Conservation (phyloP, 2,797 vertebrate genomes). For the Schizopygopsis malacanthus region DNA sequence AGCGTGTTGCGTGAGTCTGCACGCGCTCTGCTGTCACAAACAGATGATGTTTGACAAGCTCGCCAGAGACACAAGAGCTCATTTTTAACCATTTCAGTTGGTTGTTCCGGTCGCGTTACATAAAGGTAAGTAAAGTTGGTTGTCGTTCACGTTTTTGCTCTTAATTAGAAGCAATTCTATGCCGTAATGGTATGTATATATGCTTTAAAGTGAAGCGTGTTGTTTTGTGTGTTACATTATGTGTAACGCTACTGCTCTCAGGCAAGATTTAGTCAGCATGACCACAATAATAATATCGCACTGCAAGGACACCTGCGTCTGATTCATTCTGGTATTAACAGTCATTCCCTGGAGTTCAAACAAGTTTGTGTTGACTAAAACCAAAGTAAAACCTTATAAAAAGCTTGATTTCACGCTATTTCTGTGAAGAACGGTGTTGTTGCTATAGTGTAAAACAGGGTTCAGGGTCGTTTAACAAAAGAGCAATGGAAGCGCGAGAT, state of each 20-base stretch:
- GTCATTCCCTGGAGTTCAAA: background rate
- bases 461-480: background rate
- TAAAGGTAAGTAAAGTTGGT: slow-evolving; percentile 20
- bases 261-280: background rate
- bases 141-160: background rate
- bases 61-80: background rate
- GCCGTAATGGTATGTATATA: background rate
- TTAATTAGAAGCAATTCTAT: background rate
- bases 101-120: background rate
- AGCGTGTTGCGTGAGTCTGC: slow-evolving; percentile 36
- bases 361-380: slow-evolving; percentile 4
- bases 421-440: background rate
- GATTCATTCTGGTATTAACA: background rate
- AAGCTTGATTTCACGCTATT: background rate
- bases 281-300: background rate
- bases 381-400: background rate
- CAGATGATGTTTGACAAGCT: slow-evolving; percentile 44
- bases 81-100: background rate
- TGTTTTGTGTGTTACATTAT: background rate
- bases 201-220: background rate
- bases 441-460: background rate
- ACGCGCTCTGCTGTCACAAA: slow-evolving; percentile 51
- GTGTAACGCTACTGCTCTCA: background rate
- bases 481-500: background rate
- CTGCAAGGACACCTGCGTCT: background rate